phyloP scores from a whole-genome alignment of 2,888 invertebrate genomes.

The Liodrosophila aerea region DNA sequence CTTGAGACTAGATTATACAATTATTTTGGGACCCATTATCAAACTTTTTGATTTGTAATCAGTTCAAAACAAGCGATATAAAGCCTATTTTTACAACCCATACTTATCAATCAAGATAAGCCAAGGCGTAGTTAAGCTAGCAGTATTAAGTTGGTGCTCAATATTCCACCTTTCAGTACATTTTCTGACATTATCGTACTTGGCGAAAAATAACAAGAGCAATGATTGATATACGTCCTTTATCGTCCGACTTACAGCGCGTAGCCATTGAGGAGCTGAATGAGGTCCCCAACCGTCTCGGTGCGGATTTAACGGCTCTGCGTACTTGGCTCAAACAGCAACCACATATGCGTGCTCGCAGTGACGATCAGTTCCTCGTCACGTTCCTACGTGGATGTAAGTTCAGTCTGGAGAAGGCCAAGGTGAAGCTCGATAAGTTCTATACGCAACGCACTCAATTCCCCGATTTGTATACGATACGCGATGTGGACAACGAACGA shows the following conservation, averaged over 20 bases:
- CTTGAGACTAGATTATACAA: no score
- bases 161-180: no score
- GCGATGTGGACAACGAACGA: slow-evolving; percentile 71
- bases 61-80: no score
- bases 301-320: slow-evolving; percentile 81
- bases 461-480: slow-evolving; percentile 84
- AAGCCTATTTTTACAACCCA: no score
- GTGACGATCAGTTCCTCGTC: slow-evolving; percentile 83
- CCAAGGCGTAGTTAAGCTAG: no score
- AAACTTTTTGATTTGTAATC: no score
- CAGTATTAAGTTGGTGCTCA: no score
- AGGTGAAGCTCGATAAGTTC: slow-evolving; percentile 85
- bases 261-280: slow-evolving; percentile 83
- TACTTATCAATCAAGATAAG: no score
- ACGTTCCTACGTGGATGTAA: slow-evolving; percentile 84
- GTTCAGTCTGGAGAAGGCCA: slow-evolving; percentile 84
- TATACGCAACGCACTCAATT: slow-evolving; percentile 84
- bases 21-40: no score
- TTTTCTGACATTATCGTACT: no score
- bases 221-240: slow-evolving; percentile 40
- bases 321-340: slow-evolving; percentile 84
- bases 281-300: slow-evolving; percentile 82
- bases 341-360: slow-evolving; percentile 82
- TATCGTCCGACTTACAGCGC: slow-evolving; percentile 58
- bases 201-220: no score